phyloP scores from a whole-genome alignment of 2,113 vertebrate genomes.

The Myotis davidii region DNA sequence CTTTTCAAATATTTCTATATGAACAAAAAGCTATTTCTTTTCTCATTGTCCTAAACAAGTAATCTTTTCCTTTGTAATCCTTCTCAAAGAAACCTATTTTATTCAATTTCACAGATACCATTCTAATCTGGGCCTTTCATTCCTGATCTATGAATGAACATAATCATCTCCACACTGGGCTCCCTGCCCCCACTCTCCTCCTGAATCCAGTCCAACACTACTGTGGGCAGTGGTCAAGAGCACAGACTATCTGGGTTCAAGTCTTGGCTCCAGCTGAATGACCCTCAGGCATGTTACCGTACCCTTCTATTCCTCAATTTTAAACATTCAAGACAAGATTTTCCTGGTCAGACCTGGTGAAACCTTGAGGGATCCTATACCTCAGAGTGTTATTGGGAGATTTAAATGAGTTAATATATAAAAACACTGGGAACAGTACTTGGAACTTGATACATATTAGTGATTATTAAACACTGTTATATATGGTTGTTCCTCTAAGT shows the following conservation, averaged over 20 bases:
- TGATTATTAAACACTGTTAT: slow-evolving; percentile 8
- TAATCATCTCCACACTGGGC: not conserved
- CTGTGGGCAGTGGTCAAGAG: not conserved
- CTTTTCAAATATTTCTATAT: slow-evolving; percentile 48
- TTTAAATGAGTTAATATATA: not conserved
- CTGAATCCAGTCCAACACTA: not conserved
- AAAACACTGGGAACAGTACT: not conserved
- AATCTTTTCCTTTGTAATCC: slow-evolving; percentile 30
- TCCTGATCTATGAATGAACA: not conserved
- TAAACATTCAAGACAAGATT: not conserved
- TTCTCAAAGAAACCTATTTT: slow-evolving; percentile 6
- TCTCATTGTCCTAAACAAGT: slow-evolving; percentile 50
- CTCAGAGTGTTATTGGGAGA: not conserved
- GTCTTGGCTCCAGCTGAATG: no score
- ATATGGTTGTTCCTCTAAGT: not conserved
- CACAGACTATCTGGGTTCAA: not conserved
- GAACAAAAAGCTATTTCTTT: slow-evolving; percentile 34
- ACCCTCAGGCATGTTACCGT: not conserved
- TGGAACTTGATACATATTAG: not conserved
- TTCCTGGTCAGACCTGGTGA: not conserved
- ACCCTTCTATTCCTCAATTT: not conserved
- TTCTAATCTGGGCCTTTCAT: not conserved
- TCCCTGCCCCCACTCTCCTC: not conserved
- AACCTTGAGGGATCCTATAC: not conserved
- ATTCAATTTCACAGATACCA: not conserved